Conservation (phyloP, 2,888 invertebrate species). For the Penaeus monodon region DNA sequence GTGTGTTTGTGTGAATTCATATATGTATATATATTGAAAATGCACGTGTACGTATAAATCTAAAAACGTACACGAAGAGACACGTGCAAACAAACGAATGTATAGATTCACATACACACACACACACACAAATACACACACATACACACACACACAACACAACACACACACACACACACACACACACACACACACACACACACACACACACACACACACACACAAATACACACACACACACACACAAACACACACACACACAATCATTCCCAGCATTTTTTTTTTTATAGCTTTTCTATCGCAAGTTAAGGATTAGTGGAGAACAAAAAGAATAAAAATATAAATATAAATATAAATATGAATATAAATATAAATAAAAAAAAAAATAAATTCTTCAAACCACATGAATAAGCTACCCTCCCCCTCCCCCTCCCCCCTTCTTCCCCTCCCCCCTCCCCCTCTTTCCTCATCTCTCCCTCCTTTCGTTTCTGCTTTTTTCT, state of each 20-base stretch:
- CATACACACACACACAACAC: neutral
- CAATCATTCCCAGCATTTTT: neutral
- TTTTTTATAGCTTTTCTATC: no score
- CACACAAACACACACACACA: neutral
- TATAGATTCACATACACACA: no score
- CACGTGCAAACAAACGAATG: neutral
- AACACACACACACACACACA: slow-evolving; percentile 2
- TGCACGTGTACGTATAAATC: no score
- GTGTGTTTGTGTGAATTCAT: no score
- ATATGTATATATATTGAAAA: no score
- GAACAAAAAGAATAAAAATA: no score
- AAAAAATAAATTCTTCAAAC: no score
- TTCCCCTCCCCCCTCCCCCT: neutral
- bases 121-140: no score
- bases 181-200: slow-evolving; percentile 15
- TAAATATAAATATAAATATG: no score
- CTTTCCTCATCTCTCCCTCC: neutral
- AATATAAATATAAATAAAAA: no score
- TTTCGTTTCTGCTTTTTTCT: neutral
- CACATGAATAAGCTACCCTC: neutral
- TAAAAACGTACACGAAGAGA: neutral
- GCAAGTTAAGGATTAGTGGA: no score
- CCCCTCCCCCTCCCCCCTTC: neutral
- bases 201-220: slow-evolving; percentile 16
- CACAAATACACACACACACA: neutral